A percentile compares a stretch with the other conserved stretches of the same genome.
phyloP scores from a whole-genome alignment of 1,140 invertebrate genomes.

The Drosophila sturtevanti region DNA sequence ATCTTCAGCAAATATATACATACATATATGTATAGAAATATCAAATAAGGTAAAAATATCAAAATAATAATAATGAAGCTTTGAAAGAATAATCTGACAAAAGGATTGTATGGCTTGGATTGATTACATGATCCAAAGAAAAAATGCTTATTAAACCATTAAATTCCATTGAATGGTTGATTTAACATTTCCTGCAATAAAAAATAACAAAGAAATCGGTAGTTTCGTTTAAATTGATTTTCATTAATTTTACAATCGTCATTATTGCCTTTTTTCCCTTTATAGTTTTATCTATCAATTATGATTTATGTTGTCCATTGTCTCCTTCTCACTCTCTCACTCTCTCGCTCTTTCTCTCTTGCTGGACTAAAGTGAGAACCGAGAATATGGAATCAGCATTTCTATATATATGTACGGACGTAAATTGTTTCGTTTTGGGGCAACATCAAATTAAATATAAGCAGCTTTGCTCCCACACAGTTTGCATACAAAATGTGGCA shows the following conservation, averaged over 20 bases:
- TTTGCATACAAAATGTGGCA: conserved; percentile 53
- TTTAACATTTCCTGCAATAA: neutral
- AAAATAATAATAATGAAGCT: no score
- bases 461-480: conserved; percentile 42
- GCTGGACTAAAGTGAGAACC: neutral
- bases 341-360: neutral
- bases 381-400: neutral
- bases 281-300: conserved; percentile 1
- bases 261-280: neutral
- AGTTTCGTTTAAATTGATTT: neutral
- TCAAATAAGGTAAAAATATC: no score
- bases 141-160: no score
- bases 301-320: neutral
- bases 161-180: no score
- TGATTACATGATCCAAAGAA: no score
- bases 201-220: neutral
- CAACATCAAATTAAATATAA: conserved; percentile 59
- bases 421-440: conserved; percentile 11
- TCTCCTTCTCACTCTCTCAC: neutral
- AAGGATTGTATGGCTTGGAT: no score
- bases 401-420: neutral
- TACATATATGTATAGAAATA: no score
- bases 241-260: neutral
- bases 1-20: no score
- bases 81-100: no score